These are phyloP conservation scores for Pantherophis vulpinus DNA, from an alignment of 2,797 vertebrate species.

Conservation along the genomic window DNA sequence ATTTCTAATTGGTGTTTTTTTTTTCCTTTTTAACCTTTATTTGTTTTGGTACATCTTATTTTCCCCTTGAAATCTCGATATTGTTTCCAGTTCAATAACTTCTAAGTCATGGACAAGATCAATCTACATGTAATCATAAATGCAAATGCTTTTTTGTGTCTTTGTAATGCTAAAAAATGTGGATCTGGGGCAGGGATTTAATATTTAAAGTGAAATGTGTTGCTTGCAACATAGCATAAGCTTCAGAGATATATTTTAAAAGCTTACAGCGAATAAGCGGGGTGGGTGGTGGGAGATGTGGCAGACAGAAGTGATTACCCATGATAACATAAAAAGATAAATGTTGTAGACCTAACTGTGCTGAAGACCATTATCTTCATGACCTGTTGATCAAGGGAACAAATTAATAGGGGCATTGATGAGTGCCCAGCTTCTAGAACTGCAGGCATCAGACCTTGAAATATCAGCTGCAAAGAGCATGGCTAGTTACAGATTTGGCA, in stretches of 20 bases:
- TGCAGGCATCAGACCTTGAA: neutral
- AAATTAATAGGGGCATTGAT: neutral
- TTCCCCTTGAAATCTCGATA: neutral
- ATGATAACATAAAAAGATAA: neutral
- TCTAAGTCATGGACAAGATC: neutral
- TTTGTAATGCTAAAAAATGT: neutral
- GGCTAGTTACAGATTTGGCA: neutral
- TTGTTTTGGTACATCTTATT: neutral
- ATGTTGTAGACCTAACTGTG: neutral
- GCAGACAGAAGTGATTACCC: neutral
- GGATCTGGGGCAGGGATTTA: neutral
- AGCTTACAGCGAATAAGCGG: neutral
- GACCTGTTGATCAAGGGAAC: neutral
- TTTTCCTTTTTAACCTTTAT: neutral
- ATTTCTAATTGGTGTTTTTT: neutral
- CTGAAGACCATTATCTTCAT: neutral
- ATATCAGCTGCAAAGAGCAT: neutral
- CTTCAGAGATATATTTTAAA: neutral
- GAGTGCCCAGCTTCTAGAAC: neutral
- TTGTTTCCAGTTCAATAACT: neutral
- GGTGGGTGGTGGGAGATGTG: neutral
- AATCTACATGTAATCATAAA: neutral
- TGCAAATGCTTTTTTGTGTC: neutral
- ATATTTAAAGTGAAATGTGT: neutral
- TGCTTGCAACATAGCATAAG: neutral